phyloP scores from a whole-genome alignment of 2,113 vertebrate genomes.

The Probosciger aterrimus region DNA sequence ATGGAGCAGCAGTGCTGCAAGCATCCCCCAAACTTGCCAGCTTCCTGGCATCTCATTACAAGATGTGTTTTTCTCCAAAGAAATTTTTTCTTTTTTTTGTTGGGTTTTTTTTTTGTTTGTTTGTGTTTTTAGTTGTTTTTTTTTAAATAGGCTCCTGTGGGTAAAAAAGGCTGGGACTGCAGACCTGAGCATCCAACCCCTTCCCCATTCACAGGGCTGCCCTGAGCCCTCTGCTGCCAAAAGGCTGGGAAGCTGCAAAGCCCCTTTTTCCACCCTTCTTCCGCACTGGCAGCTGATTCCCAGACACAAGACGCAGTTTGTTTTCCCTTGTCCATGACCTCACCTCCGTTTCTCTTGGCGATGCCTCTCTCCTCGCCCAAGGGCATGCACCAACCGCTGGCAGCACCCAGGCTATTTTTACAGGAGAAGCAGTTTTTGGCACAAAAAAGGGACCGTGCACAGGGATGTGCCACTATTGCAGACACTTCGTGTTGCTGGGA shows the following conservation, averaged over 20 bases:
- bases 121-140: neutral
- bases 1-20: neutral
- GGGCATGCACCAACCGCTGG: rapidly evolving
- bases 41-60: neutral
- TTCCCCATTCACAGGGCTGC: rapidly evolving
- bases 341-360: neutral
- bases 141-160: neutral
- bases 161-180: neutral
- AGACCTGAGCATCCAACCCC: neutral
- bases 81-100: neutral
- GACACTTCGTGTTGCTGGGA: neutral
- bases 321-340: slow-evolving; percentile 21
- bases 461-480: neutral
- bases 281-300: rapidly evolving
- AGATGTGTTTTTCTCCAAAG: neutral
- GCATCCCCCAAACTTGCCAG: neutral
- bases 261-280: neutral
- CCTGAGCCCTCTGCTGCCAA: rapidly evolving
- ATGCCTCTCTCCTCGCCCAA: neutral
- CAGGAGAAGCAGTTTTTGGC: rapidly evolving
- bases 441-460: neutral
- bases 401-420: neutral
- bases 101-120: neutral
- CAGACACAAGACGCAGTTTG: neutral
- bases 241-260: neutral